Percentiles rank a stretch among this genome's conserved stretches.
Evolutionary conservation across 2,113 vertebrate species (phyloP).

Genomic region (Bujurquina vittata): DNA sequence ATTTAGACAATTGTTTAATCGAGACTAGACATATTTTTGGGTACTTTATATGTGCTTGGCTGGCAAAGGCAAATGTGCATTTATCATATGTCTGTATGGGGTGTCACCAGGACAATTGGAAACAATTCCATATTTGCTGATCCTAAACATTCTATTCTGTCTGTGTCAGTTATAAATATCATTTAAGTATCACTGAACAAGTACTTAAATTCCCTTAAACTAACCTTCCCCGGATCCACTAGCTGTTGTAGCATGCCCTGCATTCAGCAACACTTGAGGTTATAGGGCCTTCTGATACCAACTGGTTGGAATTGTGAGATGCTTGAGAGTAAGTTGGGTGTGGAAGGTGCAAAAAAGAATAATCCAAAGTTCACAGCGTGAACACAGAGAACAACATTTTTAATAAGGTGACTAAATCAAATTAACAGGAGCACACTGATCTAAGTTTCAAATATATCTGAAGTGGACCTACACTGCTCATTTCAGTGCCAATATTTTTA

Average conservation of each 20-base stretch:
- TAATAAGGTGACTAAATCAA: neutral
- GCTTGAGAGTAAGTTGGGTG: neutral
- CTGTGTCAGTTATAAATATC: neutral
- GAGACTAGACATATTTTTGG: constrained; percentile 53
- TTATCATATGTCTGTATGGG: constrained; percentile 45
- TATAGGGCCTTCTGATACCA: neutral
- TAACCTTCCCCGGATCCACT: neutral
- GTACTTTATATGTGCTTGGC: constrained; percentile 61
- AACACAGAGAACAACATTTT: neutral
- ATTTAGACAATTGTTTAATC: constrained; percentile 84
- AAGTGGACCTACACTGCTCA: neutral
- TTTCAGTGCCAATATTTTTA: neutral
- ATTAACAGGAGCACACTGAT: neutral
- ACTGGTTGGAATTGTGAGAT: neutral
- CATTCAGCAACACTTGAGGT: neutral
- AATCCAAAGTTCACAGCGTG: neutral
- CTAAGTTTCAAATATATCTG: neutral
- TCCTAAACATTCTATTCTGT: neutral
- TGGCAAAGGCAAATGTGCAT: constrained; percentile 30
- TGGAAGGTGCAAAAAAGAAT: neutral
- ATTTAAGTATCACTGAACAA: neutral
- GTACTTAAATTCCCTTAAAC: neutral
- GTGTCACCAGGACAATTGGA: neutral
- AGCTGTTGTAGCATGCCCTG: neutral
- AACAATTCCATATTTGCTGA: neutral